phyloP scores from a whole-genome alignment of 1,140 invertebrate species.

The Zaprionus tsacasi region DNA sequence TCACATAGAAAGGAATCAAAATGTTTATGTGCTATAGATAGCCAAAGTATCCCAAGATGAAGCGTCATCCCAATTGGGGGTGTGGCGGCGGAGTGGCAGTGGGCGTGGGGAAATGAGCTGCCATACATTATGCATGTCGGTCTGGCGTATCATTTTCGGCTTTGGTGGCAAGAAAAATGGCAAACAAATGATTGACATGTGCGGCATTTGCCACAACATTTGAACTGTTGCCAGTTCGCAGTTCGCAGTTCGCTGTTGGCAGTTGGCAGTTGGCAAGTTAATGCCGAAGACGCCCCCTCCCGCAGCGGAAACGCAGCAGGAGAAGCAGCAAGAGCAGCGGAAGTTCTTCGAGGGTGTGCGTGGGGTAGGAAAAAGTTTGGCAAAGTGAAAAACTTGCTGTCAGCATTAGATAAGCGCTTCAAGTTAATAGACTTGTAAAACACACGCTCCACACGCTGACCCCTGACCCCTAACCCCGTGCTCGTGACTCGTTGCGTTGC shows the following conservation, averaged over 20 bases:
- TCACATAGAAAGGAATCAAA: no score
- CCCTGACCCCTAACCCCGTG: constrained; percentile 12
- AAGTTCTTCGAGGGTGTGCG: constrained; percentile 43
- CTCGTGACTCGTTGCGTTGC: background rate
- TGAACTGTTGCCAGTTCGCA: constrained; percentile 41
- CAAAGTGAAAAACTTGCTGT: constrained; percentile 83
- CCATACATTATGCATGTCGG: constrained; percentile 66
- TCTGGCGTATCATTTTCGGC: constrained; percentile 33
- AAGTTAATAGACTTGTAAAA: constrained; percentile 83
- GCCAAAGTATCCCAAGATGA: no score
- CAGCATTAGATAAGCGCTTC: constrained; percentile 80
- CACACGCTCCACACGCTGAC: constrained; percentile 66
- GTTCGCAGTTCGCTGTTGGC: constrained; percentile 23
- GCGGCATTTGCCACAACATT: constrained; percentile 54
- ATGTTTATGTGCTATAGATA: no score
- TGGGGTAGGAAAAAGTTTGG: constrained; percentile 59
- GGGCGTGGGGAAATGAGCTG: constrained; percentile 48
- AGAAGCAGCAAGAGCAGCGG: constrained; percentile 22
- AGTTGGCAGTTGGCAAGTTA: constrained; percentile 40
- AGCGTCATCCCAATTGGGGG: no score
- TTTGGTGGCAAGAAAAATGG: constrained; percentile 61
- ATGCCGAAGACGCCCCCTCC: constrained; percentile 20
- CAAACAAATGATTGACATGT: constrained; percentile 77
- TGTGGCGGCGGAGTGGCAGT: background rate
- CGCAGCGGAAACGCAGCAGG: constrained; percentile 45